Base-by-base conservation (phyloP, 1,140 invertebrate genomes). In the Cephus cinctus region DNA sequence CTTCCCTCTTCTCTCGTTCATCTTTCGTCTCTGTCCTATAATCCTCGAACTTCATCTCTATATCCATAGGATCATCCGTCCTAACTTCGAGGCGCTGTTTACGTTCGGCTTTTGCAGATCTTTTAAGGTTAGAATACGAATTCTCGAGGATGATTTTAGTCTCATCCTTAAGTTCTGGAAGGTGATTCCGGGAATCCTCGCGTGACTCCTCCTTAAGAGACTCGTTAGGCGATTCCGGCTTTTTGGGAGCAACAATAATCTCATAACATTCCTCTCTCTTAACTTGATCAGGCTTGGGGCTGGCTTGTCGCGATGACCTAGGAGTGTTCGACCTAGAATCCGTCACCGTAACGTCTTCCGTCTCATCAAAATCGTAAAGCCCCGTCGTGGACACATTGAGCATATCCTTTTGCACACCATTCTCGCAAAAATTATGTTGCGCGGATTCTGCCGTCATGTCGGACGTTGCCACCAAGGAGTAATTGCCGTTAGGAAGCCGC, bases 401-500 rank as follows among this genome's bases (percentile, higher is more conserved):
- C 38, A 31, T 45, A 20, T 59, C 46, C 23, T 56, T n/a, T n/a
- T 51, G 12, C 51, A 43, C 56, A 19, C 63, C 62, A 55, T 61
- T 65, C 27, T 59, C 59, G 27, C 50, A 43, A 19, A 54, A 45
- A 43, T 56, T 57, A 16, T 45, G 30, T 22, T 46, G 34, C 8
- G 19, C 41, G 14, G n/a, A 11, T 21, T 36, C 32, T 8, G 14
- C 19, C 40, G 64, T 69, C 46, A 68, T 71, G 22, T 70, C 59
- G 30, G 71, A 71, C 45, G 64, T 73, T 20, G 80, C 79, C 1
- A 84, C 83, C 27, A 87, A 67, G 14, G 83, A 80, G 57, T 84
- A 83, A 67, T 86, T 84, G 3, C 83, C 85, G 71, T 85, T 86
- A 31, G 78, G 76, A 47, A 86, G 67, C 57, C 80, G 82, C n/a